Base-by-base conservation (phyloP, 2,113 vertebrate species). In the Donacobius atricapilla region DNA sequence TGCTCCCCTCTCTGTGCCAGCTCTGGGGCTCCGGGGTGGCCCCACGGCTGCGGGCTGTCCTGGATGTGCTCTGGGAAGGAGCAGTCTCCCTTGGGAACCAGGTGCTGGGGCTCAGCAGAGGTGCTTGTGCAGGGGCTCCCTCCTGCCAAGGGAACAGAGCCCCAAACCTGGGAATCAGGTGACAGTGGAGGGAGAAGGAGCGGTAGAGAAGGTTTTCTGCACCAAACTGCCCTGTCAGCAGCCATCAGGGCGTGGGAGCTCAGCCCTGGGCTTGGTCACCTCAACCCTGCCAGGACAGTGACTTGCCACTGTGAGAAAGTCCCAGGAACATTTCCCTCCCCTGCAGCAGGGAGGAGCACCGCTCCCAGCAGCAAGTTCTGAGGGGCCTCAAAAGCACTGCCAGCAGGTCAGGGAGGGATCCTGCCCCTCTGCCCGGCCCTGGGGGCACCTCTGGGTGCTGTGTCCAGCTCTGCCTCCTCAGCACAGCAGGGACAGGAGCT, bases 1-100 rank as follows among this genome's bases (percentile, higher is more conserved):
- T 45, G 35, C 20, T 68, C 7, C 23, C 20, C 48, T 88, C 48
- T 4, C 37, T 7, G 13, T 51, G 30, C 35, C 50, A 57, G 51
- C 22, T 57, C 2, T 28, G 45, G 23, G 24, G 30, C 27, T 42
- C 54, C 4, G 6, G 13, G 2, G 9, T 30, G 37, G 3, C 40
- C 24, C 48, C 7, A 6, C 3, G 20, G 16, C 51, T 45, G 44
- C 17, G 15, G 13, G 3, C 40, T 40, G 39, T 37, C 16, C 42
- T 5, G 5, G 37, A 3, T 48, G 42, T 15, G 24, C 9, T 39
- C 47, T 57, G 42, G 25, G 9, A 86, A 48, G 60, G 79, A 40
- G 31, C 10, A 47, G 1, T 19, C 2, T 10, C 25, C 8, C 1
- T 8, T 9, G 18, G 51, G 35, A 73, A 44, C 4, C 1, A 0